Base-by-base conservation (phyloP, 2,888 invertebrate species). In the Beris chalybata region DNA sequence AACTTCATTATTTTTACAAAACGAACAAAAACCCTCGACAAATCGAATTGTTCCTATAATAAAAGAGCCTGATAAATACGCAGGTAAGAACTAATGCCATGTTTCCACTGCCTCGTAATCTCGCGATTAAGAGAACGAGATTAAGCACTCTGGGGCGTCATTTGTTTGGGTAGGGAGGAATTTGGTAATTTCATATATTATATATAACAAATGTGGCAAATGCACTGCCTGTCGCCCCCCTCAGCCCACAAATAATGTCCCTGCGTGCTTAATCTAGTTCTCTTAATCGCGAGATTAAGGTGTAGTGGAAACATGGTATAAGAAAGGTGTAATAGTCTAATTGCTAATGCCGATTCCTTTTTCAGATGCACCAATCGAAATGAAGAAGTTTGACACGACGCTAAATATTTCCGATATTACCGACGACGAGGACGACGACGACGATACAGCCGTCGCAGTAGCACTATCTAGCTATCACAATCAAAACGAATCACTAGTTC, bases 1-100 rank as follows among this genome's bases (percentile, higher is more conserved):
- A 50, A 82, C 82, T 53, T 82, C 82, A 57, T 73, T 82, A 70
- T 82, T 82, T 73, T 76, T 82, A 75, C 81, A 82, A 71, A 81
- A 82, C 72, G 82, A 82, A 70, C 81, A 82, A 71, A 80, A 79
- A 68, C 67, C 69, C 30, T 44, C 65, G 55, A 75, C 75, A 67
- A 78, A 78, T 75, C 76, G 78, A 15, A 76, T 78, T 67, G 78
- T 78, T 73, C 78, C 81, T 73, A 79, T 80, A 64, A 80, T 81
- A 55, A 80, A 79, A 71, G 81, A 81, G 69, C 81, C 81, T 11
- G 78, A 78, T 65, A 77, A 72, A 44, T 38, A 67, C 32, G 65
- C 67, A 64, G 77, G 77, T 76, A 74, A 70, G 70, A 71, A 9
- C 3, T 15, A n/a, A n/a, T n/a, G n/a, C n/a, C n/a, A n/a, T n/a